Conservation (phyloP, 2,113 vertebrate species). For the Phylloscopus trochilus region DNA sequence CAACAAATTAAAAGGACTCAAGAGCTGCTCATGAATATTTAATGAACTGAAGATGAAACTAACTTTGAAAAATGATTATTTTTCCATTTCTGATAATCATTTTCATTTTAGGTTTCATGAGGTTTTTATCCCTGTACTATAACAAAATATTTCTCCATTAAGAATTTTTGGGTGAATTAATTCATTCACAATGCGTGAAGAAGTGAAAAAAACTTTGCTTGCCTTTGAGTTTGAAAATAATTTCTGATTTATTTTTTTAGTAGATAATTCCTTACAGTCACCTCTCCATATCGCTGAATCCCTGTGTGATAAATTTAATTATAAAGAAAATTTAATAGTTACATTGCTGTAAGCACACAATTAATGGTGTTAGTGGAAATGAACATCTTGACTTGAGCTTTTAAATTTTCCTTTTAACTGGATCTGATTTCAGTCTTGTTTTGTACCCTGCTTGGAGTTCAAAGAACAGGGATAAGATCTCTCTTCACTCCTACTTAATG, state of each 20-base stretch:
- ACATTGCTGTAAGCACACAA: fast-evolving
- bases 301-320: neutral
- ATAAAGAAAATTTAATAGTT: neutral
- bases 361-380: neutral
- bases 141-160: neutral
- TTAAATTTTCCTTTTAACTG: neutral
- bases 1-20: neutral
- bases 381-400: neutral
- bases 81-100: neutral
- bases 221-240: neutral
- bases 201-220: neutral
- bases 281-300: neutral
- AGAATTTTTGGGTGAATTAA: neutral
- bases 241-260: neutral
- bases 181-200: neutral
- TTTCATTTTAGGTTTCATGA: neutral
- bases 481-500: neutral
- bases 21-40: neutral
- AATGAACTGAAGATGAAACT: neutral
- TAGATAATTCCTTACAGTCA: neutral
- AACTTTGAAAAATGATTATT: neutral
- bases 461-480: neutral
- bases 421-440: neutral
- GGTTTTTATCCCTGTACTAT: neutral
- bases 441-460: neutral